A percentile compares a stretch with the other conserved stretches of the same genome.
Conservation (phyloP, 2,888 invertebrate genomes). For the Campoletis raptor region DNA sequence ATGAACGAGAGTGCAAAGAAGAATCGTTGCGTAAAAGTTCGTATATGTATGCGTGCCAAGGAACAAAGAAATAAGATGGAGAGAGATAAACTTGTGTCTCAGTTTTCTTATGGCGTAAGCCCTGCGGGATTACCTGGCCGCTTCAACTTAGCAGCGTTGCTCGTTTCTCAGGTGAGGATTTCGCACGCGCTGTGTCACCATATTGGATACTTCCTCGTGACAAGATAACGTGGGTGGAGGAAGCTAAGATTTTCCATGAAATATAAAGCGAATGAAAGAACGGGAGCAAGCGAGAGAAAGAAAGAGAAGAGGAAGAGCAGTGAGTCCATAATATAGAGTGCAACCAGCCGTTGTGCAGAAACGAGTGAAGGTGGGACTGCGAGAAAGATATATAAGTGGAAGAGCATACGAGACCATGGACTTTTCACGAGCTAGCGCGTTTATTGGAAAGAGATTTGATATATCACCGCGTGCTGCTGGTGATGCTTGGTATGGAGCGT, state of each 20-base stretch:
- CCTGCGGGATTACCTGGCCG: slow-evolving; percentile 80
- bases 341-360: slow-evolving; percentile 44
- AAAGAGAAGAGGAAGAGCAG: slow-evolving; percentile 23
- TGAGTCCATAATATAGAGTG: slow-evolving; percentile 50
- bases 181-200: slow-evolving; percentile 76
- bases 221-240: slow-evolving; percentile 42
- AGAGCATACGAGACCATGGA: slow-evolving; percentile 44
- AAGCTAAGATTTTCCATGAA: slow-evolving; percentile 53
- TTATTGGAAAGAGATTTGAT: slow-evolving; percentile 83
- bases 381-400: slow-evolving; percentile 51
- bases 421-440: slow-evolving; percentile 67
- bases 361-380: slow-evolving; percentile 34
- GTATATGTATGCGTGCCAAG: slow-evolving; percentile 1
- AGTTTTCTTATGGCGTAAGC: slow-evolving; percentile 80
- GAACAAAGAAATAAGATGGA: slow-evolving; percentile 73
- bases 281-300: neutral
- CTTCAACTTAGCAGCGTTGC: slow-evolving; percentile 80
- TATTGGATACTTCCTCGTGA: slow-evolving; percentile 78
- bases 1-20: slow-evolving; percentile 56
- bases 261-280: slow-evolving; percentile 38
- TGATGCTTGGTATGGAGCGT: slow-evolving; percentile 44
- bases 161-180: slow-evolving; percentile 82
- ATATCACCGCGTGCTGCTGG: slow-evolving; percentile 74
- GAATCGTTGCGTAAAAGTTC: neutral
- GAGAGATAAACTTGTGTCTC: slow-evolving; percentile 80